A percentile compares a stretch with the other conserved stretches of the same genome.
phyloP scores from a whole-genome alignment of 2,113 vertebrate species.

The Sinocyclocheilus anophthalmus region DNA sequence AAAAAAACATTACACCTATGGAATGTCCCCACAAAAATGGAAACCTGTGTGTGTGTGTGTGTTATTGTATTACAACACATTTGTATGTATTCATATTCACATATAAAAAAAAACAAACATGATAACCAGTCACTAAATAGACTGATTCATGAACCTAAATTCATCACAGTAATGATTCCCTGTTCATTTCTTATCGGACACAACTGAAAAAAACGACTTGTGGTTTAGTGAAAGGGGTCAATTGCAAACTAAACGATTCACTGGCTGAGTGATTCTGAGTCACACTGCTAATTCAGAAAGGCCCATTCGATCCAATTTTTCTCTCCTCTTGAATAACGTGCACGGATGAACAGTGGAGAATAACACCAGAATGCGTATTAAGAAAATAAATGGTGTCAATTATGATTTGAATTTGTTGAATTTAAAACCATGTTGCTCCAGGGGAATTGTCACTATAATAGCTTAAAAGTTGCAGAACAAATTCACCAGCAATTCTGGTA shows the following conservation, averaged over 20 bases:
- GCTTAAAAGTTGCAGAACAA: conserved; percentile 22
- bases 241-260: not conserved
- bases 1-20: too few relatives aligned
- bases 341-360: conserved; percentile 9
- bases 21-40: too few relatives aligned
- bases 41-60: too few relatives aligned
- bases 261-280: not conserved
- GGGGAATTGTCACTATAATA: conserved; percentile 4
- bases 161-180: not conserved
- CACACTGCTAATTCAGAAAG: not conserved
- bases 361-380: conserved; percentile 8
- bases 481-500: not conserved
- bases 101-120: too few relatives aligned
- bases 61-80: too few relatives aligned
- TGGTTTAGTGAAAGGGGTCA: not conserved
- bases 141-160: too few relatives aligned
- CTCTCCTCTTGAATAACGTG: not conserved
- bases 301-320: not conserved
- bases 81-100: too few relatives aligned
- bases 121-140: not conserved
- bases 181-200: not conserved
- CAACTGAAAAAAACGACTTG: not conserved
- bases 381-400: conserved; percentile 22
- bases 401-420: conserved; percentile 21
- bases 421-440: conserved; percentile 20